Evolutionary conservation across 2,797 vertebrate genomes (phyloP), one percentile per base, ranked within the genome.

Genomic region (Lateolabrax maculatus): DNA sequence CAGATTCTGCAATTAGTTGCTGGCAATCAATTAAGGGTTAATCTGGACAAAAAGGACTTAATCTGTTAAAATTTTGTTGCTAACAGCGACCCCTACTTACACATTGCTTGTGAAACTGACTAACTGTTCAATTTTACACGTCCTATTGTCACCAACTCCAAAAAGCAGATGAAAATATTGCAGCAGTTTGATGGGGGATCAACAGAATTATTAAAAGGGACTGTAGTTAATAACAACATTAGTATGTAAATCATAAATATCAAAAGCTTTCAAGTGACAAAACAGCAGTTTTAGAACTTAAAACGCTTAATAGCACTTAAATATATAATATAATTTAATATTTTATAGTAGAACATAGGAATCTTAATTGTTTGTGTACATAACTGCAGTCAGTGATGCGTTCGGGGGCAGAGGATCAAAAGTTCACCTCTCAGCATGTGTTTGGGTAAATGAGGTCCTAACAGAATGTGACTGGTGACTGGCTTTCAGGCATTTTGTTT

Each of bases 361-460:
- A 19, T 12, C 29, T 19, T 6, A 55, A 23, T n/a, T 18, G 12
- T 21, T 23, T 11, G 29, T 34, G 19, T 31, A 27, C 15, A 19
- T 5, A 29, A 18, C 21, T 39, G 16, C 19, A 48, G 10, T n/a
- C 7, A 56, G 8, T 31, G 52, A 46, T 41, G 36, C 57, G n/a
- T 58, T 12, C 36, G 43, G 9, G 16, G 43, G 70, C 43, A 43
- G 57, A 36, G 37, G 67, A 71, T 76, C 55, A 36, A 4, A 37
- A 67, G 81, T 79, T 75, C 76, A 62, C 2, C 29, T 0, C 49
- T 44, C 60, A 36, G 71, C 12, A 18, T 39, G 62, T 41, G 73
- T 77, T 62, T 39, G 49, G 25, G 15, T 39, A 21, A 61, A 69
- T 23, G 7, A 65, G 77, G 77, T 65, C 3, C 3, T 34, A 41